Evolutionary conservation across 2,797 vertebrate genomes (phyloP), one percentile per base, ranked within the genome.

Genomic region (Kryptopterus vitreolus): DNA sequence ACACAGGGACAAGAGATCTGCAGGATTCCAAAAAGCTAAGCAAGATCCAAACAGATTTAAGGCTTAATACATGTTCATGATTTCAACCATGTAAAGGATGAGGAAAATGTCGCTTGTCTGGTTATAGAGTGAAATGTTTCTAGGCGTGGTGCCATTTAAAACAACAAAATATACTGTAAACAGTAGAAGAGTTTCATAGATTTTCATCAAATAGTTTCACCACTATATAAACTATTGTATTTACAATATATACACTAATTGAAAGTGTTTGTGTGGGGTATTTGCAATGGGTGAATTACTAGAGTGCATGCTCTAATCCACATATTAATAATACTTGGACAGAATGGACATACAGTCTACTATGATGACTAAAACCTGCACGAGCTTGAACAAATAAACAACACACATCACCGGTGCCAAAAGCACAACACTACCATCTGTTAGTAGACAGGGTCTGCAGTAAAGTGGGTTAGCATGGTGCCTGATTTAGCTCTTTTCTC

Each of bases 361-460:
- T 43, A 59, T 58, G 72, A 74, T 59, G 55, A 74, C 35, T 74
- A 59, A n/a, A 59, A 18, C 35, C 55, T 59, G 55, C 35, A 59
- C 26, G 35, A 74, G 72, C 13, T 35, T 20, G 24, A 46, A 15
- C 55, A 74, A 74, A 74, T 46, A 74, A 59, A 74, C n/a, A 46
- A 59, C 72, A 46, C 35, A 29, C 48, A 66, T 48, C 29, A 65
- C 35, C 59, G 58, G 52, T 69, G 76, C 59, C n/a, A 57, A 77
- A 31, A 69, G 53, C 58, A 72, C 72, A 82, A 76, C 52, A 33
- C 71, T 22, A 52, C 82, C 83, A 82, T 86, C 82, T 87, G 80
- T 81, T 81, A 81, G 72, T 75, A 72, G 46, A n/a, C 81, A 85
- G 70, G 62, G 73, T 86, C 84, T 38, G 61, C 73, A 77, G 76